Evolutionary conservation across 2,888 invertebrate species (phyloP), one percentile per base, ranked within the genome.

Genomic region (Heliconius cydno): DNA sequence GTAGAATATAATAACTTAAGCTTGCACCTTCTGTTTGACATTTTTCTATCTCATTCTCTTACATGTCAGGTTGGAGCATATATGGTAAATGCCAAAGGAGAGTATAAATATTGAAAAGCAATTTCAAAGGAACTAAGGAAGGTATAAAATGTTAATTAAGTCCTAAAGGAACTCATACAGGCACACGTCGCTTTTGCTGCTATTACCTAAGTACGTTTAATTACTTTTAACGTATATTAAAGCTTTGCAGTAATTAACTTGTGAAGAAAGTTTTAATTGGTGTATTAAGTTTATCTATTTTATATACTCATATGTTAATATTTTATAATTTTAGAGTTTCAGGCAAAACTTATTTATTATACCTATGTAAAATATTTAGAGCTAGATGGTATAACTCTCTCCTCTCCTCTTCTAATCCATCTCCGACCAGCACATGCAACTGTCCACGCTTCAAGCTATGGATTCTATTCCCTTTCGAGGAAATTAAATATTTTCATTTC

Each of bases 141-240:
- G 63, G 66, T 66, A 75, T 80, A 66, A 78, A 72, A 65, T 22
- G 52, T 80, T 74, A 80, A 76, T 80, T 66, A 74, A 78, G 65
- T 75, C 65, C 60, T 38, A 70, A 75, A 78, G 41, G 34, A 60
- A 57, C 72, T 73, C 72, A 57, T 73, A n/a, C 72, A 52, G 19
- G 28, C 28, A 22, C 28, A 28, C 72, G 57, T 30, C 38, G 78
- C 78, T 22, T 80, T 71, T 66, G 78, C 71, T 78, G 41, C 66
- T 34, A 19, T 76, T 75, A 73, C 57, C 57, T n/a, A 41, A 68
- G 68, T 68, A 67, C 52, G 19, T 78, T 80, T 66, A 80, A 80
- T 80, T 78, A 75, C 71, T 38, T 78, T 80, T 71, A 63, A 75
- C 66, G 28, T 72, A 28, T 68, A 80, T 78, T 71, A 74, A 78